Base-by-base conservation (phyloP, 2,113 vertebrate genomes). In the Quiscalus mexicanus region DNA sequence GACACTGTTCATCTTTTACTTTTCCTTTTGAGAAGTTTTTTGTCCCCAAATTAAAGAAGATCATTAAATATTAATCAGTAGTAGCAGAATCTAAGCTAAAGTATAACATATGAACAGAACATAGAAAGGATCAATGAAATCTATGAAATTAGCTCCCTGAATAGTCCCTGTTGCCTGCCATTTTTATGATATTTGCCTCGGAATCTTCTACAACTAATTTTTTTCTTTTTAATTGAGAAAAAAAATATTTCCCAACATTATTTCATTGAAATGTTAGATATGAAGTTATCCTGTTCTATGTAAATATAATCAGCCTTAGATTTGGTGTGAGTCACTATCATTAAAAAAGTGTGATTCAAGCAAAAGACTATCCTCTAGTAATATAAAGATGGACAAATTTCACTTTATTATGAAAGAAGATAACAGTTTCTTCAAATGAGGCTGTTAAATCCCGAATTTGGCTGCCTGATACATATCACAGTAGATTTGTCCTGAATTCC, bases 1-100 rank as follows among this genome's bases (percentile, higher is more conserved):
- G 87, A 58, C 21, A 37, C 41, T 85, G 18, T 85, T 93, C 28
- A 50, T 85, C 45, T 77, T 94, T 77, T 53, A 50, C 71, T 91
- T 94, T 93, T 94, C 11, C 56, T 95, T 37, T n/a, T 80, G 78
- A 89, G 25, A 79, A 62, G 33, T 67, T 47, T 33, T 84, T 91
- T 58, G 52, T 16, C 11, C 13, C n/a, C 21, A 10, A 15, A 47
- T 65, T 18, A 84, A 80, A 90, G n/a, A 90, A 55, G 10, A 24
- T 21, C 12, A n/a, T 71, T 77, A 53, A 81, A 85, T 55, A 58
- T 65, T 53, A 35, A 73, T 65, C 30, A 74, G 10, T 39, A 65
- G 11, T 27, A 77, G 31, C 8, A 85, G 31, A 84, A 60, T 63
- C 28, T 79, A 49, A 84, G 31, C 37, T 73, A 60, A 91, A 76